phyloP scores from a whole-genome alignment of 30 jellyfish, hydroid and myxozoan species.

The Aurelia sp. region DNA sequence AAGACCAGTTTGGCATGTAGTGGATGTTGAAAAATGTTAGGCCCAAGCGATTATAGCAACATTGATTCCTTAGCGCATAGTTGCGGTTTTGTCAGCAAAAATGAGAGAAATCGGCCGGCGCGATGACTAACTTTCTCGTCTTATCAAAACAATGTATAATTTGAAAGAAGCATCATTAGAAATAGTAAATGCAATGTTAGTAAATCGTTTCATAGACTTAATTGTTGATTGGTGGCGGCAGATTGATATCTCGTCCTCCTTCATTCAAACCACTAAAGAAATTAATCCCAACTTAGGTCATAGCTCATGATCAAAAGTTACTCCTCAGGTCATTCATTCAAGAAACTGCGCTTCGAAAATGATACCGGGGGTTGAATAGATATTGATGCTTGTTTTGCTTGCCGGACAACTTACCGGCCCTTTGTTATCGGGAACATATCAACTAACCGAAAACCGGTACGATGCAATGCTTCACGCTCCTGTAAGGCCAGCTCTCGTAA shows the following conservation, averaged over 20 bases:
- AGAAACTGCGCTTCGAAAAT: not conserved
- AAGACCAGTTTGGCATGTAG: no score
- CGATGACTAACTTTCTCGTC: slow-evolving; percentile 2
- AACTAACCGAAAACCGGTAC: no score
- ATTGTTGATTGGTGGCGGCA: slow-evolving; percentile 76
- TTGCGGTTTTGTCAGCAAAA: slow-evolving; percentile 26
- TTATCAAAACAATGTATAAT: slow-evolving; percentile 16
- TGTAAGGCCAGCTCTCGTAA: no score
- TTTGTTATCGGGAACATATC: no score
- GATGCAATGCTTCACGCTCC: no score
- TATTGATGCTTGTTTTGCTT: no score
- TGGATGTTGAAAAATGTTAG: no score
- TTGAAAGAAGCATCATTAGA: slow-evolving; percentile 23
- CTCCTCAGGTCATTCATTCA: slow-evolving; percentile 55
- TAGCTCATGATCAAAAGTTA: not conserved
- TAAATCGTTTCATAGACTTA: slow-evolving; percentile 62
- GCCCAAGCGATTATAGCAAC: no score
- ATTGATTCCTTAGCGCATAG: not conserved
- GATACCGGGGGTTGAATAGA: slow-evolving; percentile 28
- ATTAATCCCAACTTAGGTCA: slow-evolving; percentile 72
- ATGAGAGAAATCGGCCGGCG: slow-evolving; percentile 10
- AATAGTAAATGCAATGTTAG: slow-evolving; percentile 44
- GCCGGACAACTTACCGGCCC: no score
- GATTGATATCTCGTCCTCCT: slow-evolving; percentile 44
- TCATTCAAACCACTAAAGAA: slow-evolving; percentile 64